Conservation (phyloP, 2,888 invertebrate genomes). For the Himalopsyche anomala region DNA sequence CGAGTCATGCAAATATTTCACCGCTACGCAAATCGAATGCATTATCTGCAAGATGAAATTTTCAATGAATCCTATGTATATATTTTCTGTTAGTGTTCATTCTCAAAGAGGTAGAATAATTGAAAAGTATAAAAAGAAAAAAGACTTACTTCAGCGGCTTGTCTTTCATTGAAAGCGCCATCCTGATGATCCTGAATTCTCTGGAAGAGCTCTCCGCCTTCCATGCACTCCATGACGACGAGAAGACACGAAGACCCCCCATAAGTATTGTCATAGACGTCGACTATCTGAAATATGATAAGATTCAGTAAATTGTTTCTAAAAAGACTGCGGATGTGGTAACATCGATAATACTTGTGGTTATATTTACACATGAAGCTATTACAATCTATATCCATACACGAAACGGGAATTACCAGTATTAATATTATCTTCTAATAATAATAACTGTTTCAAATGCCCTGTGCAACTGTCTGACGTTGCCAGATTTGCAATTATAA, state of each 20-base stretch:
- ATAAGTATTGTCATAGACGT: slow-evolving; percentile 98
- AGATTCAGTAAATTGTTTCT: not conserved
- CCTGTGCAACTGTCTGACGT: too few relatives aligned
- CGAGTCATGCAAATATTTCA: slow-evolving; percentile 93
- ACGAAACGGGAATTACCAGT: too few relatives aligned
- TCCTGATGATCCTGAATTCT: slow-evolving; percentile 96
- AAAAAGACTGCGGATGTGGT: too few relatives aligned
- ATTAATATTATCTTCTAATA: too few relatives aligned
- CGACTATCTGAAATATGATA: slow-evolving; percentile 78
- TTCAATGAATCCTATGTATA: not conserved
- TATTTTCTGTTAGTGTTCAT: not conserved
- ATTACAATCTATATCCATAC: too few relatives aligned
- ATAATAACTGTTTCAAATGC: too few relatives aligned
- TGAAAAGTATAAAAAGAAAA: not conserved
- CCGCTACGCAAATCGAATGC: slow-evolving; percentile 96
- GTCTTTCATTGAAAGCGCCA: slow-evolving; percentile 96
- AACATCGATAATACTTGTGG: too few relatives aligned
- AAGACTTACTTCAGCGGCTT: slow-evolving; percentile 78
- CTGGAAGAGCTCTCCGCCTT: slow-evolving; percentile 97
- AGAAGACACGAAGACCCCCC: slow-evolving; percentile 93
- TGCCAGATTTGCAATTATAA: too few relatives aligned
- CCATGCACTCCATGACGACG: slow-evolving; percentile 99
- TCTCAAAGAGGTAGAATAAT: not conserved
- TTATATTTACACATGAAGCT: too few relatives aligned
- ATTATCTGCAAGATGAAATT: slow-evolving; percentile 83